Conservation (phyloP, 2,113 vertebrate species). For the Macrotis lagotis region DNA sequence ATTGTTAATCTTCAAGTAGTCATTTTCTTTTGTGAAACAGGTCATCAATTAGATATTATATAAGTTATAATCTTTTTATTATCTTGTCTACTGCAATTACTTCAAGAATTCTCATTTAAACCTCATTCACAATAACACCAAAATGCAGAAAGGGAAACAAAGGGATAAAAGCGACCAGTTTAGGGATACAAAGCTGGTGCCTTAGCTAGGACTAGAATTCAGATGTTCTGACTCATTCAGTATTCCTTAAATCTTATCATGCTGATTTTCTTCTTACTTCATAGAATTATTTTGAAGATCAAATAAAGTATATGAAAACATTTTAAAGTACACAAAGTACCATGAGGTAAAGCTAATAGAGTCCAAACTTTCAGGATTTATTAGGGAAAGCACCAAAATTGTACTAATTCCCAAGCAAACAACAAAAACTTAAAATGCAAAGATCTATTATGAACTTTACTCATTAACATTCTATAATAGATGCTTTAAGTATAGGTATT, state of each 20-base stretch:
- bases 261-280: background rate
- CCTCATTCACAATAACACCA: background rate
- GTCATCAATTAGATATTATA: background rate
- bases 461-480: constrained; percentile 5
- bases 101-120: background rate
- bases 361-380: background rate
- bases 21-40: background rate
- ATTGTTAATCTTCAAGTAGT: background rate
- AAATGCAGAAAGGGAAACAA: background rate
- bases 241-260: background rate
- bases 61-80: background rate
- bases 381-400: constrained; percentile 1
- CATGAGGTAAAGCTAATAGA: background rate
- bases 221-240: background rate
- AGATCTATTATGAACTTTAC: background rate
- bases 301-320: background rate
- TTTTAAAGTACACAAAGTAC: background rate
- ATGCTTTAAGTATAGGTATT: background rate
- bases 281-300: background rate
- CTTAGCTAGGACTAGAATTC: background rate
- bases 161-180: background rate
- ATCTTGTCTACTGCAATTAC: background rate
- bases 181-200: background rate
- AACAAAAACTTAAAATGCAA: background rate
- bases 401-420: background rate